Percentiles rank a stretch among this genome's conserved stretches.
phyloP scores from a whole-genome alignment of 2,797 vertebrate species.

The Epinephelus coioides region DNA sequence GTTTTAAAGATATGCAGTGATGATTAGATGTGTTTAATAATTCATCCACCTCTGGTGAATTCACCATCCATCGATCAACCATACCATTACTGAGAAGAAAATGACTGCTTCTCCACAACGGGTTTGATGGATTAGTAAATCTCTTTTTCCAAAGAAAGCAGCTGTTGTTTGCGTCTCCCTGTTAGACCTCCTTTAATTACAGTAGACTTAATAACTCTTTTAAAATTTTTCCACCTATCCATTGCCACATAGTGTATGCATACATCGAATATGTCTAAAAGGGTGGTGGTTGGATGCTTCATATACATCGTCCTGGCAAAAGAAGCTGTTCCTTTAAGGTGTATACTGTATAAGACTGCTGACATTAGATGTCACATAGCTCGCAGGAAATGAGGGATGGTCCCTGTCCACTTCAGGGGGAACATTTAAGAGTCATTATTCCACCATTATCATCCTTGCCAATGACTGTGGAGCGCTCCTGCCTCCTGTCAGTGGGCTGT shows the following conservation, averaged over 20 bases:
- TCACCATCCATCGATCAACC: conserved; percentile 39
- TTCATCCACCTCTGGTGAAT: conserved; percentile 29
- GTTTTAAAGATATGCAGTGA: conserved; percentile 50
- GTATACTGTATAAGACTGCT: conserved; percentile 25
- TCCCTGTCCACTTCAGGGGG: conserved; percentile 65
- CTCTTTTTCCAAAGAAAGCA: conserved; percentile 34
- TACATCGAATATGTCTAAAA: conserved; percentile 2
- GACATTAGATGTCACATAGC: conserved; percentile 61
- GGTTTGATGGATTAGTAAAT: conserved; percentile 32
- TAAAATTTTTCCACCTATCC: not conserved
- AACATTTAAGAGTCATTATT: conserved; percentile 82
- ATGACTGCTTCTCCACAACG: conserved; percentile 11
- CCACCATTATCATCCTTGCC: conserved; percentile 79
- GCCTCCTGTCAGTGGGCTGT: conserved; percentile 65
- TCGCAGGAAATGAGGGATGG: conserved; percentile 73
- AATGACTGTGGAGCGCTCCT: conserved; percentile 70
- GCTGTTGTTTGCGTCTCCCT: conserved; percentile 26
- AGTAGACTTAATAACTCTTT: conserved; percentile 1
- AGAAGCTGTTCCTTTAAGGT: conserved; percentile 10
- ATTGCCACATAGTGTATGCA: not conserved
- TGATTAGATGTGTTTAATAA: conserved; percentile 57
- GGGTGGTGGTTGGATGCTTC: not conserved
- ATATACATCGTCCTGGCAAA: not conserved
- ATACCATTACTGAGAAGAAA: conserved; percentile 29
- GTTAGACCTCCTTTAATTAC: conserved; percentile 29